These are phyloP conservation scores for Drosophila pruinosa DNA, from an alignment of 1,140 invertebrate species.

Conservation along the genomic window DNA sequence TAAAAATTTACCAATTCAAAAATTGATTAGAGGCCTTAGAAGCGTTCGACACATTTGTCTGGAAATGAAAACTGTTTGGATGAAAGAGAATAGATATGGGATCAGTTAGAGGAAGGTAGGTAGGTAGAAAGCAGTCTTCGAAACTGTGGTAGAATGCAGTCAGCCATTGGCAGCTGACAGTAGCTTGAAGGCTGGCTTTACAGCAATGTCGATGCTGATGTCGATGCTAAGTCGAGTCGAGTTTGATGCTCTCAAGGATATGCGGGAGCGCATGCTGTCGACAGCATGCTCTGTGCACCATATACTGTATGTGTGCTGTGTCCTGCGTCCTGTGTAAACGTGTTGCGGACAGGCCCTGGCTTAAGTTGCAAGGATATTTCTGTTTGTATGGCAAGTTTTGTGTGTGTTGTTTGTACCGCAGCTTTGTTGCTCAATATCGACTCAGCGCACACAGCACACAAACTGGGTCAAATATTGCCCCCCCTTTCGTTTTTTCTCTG, in stretches of 20 bases:
- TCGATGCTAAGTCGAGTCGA: conserved; percentile 25
- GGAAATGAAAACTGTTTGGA: conserved; percentile 19
- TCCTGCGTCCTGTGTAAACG: conserved; percentile 49
- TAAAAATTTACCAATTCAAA: conserved; percentile 61
- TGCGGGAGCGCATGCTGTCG: conserved; percentile 48
- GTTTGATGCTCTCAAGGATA: conserved; percentile 42
- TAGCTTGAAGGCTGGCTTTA: conserved; percentile 16
- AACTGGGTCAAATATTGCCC: conserved; percentile 61
- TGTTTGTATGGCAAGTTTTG: conserved; percentile 66
- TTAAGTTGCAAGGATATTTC: conserved; percentile 76
- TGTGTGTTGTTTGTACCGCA: conserved; percentile 55
- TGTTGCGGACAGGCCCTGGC: conserved; percentile 73
- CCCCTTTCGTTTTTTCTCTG: neutral
- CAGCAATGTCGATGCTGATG: conserved; percentile 5
- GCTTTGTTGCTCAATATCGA: conserved; percentile 68
- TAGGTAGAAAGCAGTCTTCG: neutral
- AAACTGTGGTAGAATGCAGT: conserved; percentile 3
- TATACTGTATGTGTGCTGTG: conserved; percentile 16
- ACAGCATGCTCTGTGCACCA: conserved; percentile 40
- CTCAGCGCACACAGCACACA: conserved; percentile 43
- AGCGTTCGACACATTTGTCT: conserved; percentile 43
- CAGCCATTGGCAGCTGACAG: conserved; percentile 35
- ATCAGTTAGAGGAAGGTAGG: too few relatives aligned
- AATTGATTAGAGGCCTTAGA: conserved; percentile 77
- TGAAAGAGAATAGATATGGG: neutral